Conservation (phyloP, 2,797 vertebrate species). For the Geotrypetes seraphini region DNA sequence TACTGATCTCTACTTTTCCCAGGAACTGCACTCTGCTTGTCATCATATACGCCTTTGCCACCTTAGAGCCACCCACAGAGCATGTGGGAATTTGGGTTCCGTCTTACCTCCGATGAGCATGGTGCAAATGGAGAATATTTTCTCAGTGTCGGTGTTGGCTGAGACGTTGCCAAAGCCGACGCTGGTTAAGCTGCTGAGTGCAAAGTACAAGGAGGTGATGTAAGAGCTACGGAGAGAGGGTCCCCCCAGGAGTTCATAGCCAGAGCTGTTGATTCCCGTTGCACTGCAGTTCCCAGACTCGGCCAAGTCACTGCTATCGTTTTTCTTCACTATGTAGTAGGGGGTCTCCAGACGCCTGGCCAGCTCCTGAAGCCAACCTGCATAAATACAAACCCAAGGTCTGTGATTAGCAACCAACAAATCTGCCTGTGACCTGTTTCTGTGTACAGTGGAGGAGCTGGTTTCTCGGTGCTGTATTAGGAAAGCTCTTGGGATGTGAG, state of each 20-base stretch:
- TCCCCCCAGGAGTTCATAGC: conserved; percentile 65
- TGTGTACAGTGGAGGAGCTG: too few relatives aligned
- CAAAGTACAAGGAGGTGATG: conserved; percentile 83
- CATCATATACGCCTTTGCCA: background rate
- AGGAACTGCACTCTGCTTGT: too few relatives aligned
- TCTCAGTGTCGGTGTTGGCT: conserved; percentile 81
- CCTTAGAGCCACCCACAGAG: too few relatives aligned
- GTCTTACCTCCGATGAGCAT: conserved; percentile 76
- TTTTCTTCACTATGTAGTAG: conserved; percentile 47
- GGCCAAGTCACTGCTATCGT: conserved; percentile 10
- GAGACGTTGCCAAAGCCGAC: conserved; percentile 87
- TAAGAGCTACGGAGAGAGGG: conserved; percentile 78
- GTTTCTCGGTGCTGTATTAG: too few relatives aligned
- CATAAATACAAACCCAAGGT: too few relatives aligned
- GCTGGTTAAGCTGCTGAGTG: conserved; percentile 83
- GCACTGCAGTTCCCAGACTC: conserved; percentile 17
- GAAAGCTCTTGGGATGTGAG: too few relatives aligned
- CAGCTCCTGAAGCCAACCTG: conserved; percentile 77
- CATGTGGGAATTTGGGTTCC: too few relatives aligned
- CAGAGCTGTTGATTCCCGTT: conserved; percentile 15
- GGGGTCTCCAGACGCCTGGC: conserved; percentile 66
- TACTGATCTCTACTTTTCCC: too few relatives aligned
- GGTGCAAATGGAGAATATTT: conserved; percentile 88
- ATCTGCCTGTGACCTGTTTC: too few relatives aligned
- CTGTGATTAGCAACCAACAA: too few relatives aligned